Evolutionary conservation across 2,888 invertebrate species (phyloP).

Genomic region (Meliscaeva auricollis): DNA sequence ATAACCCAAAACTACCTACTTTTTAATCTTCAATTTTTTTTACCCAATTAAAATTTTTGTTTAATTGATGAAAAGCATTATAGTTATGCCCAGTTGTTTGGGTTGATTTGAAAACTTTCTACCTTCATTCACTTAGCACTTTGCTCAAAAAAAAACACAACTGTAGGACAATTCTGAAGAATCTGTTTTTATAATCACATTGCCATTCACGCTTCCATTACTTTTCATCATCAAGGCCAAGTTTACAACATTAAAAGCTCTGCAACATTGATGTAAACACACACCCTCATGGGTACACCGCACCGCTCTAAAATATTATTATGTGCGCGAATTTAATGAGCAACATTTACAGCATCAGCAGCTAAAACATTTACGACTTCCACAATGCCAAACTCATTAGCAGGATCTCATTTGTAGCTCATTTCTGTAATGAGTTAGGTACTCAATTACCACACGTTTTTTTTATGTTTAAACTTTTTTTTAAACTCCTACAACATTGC

Average conservation of each 20-base stretch:
- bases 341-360: conserved; percentile 66
- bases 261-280: background rate
- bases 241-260: conserved; percentile 39
- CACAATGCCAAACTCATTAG: conserved; percentile 76
- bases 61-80: too few species aligned
- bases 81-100: too few species aligned
- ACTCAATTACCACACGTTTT: conserved; percentile 66
- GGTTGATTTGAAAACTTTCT: too few species aligned
- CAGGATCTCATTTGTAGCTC: conserved; percentile 67
- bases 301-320: conserved; percentile 10
- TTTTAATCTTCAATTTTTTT: too few species aligned
- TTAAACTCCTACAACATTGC: background rate
- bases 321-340: conserved; percentile 54
- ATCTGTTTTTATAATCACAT: conserved; percentile 32
- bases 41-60: too few species aligned
- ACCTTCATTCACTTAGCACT: too few species aligned
- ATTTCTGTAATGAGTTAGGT: conserved; percentile 68
- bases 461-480: conserved; percentile 3
- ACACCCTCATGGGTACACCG: background rate
- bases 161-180: background rate
- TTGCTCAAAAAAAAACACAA: too few species aligned
- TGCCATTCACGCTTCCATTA: conserved; percentile 28
- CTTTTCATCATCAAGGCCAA: conserved; percentile 57
- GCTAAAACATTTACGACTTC: conserved; percentile 67
- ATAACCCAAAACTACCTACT: too few species aligned